These are phyloP conservation scores for Xerus rutilus DNA, from an alignment of 2,797 vertebrate genomes.

Conservation along the genomic window DNA sequence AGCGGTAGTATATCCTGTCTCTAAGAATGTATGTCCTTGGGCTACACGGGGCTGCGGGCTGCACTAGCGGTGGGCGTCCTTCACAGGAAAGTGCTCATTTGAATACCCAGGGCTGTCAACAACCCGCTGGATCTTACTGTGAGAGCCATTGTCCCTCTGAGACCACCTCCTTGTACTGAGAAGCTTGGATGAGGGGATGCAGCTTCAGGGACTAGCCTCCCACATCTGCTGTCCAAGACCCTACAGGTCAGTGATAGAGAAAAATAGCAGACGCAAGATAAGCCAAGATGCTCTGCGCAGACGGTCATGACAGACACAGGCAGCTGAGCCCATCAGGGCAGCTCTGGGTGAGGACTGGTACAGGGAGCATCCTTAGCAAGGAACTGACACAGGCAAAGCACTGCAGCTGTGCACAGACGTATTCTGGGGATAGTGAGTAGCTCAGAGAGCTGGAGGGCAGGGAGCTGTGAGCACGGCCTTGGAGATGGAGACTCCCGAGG, in stretches of 20 bases:
- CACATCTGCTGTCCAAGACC: background rate
- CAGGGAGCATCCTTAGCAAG: background rate
- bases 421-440: background rate
- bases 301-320: background rate
- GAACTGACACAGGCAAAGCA: background rate
- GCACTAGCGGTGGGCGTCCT: too few relatives aligned
- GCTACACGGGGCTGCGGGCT: background rate
- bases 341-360: background rate
- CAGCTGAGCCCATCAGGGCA: rapidly evolving
- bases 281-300: rapidly evolving
- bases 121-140: background rate
- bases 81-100: background rate
- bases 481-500: background rate
- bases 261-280: background rate
- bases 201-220: background rate
- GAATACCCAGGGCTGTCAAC: background rate
- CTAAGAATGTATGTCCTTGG: background rate
- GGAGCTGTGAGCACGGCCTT: background rate
- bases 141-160: background rate
- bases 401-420: too few relatives aligned
- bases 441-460: background rate
- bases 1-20: background rate
- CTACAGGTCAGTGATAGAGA: background rate
- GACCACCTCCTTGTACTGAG: background rate
- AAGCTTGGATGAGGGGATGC: background rate